A percentile compares a stretch with the other conserved stretches of the same genome.
phyloP scores from a whole-genome alignment of 2,797 vertebrate genomes.

The Anguilla megastoma region DNA sequence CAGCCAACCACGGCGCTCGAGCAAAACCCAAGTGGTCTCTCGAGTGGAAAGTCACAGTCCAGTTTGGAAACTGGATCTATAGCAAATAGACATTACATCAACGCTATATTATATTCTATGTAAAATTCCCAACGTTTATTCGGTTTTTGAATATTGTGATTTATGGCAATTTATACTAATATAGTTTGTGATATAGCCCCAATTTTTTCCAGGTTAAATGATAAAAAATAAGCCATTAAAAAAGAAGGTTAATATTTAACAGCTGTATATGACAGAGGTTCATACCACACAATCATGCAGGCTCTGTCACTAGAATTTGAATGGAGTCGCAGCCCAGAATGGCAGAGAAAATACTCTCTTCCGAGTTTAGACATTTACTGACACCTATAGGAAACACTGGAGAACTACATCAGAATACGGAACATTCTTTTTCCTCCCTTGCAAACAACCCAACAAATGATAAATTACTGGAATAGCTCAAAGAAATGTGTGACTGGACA shows the following conservation, averaged over 20 bases:
- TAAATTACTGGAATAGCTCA: neutral
- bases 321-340: neutral
- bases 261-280: neutral
- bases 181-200: neutral
- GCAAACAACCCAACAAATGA: too few relatives aligned
- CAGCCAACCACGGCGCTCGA: neutral
- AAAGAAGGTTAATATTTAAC: neutral
- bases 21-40: neutral
- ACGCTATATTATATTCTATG: neutral
- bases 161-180: neutral
- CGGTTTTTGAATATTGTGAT: neutral
- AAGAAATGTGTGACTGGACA: neutral
- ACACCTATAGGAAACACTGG: slow-evolving; percentile 38
- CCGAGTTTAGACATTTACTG: slow-evolving; percentile 44
- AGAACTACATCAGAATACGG: neutral
- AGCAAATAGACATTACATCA: neutral
- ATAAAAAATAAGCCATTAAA: neutral
- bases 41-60: neutral
- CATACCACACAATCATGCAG: neutral
- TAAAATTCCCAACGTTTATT: neutral
- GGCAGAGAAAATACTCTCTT: neutral
- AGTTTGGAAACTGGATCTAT: neutral
- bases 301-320: too few relatives aligned
- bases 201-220: neutral
- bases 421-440: neutral